These are phyloP conservation scores for Polyodon spathula DNA, from an alignment of 2,113 vertebrate genomes.

Conservation along the genomic window DNA sequence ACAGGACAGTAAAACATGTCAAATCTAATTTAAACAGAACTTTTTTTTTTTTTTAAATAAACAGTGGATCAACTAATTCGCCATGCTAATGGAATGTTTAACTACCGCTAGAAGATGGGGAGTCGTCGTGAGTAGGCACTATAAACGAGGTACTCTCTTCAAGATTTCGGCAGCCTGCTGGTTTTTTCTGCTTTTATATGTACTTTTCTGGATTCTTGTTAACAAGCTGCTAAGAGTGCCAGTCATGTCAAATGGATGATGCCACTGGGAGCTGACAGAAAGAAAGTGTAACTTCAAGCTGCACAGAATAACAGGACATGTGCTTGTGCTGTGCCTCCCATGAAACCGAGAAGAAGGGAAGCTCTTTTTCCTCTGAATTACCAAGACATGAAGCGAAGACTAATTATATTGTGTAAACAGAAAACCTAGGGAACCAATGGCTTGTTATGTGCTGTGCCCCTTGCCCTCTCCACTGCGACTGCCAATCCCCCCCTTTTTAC, in stretches of 20 bases:
- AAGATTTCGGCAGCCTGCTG: too few species aligned
- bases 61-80: constrained; percentile 6
- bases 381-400: too few species aligned
- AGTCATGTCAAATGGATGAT: constrained; percentile 15
- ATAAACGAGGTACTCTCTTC: background rate
- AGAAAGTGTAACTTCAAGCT: background rate
- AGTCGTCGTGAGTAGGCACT: background rate
- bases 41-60: constrained; percentile 2
- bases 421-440: too few species aligned
- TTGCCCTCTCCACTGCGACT: background rate
- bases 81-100: constrained; percentile 6
- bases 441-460: background rate
- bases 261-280: constrained; percentile 1
- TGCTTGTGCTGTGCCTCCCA: background rate
- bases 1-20: too few species aligned
- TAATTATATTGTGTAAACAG: too few species aligned
- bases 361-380: background rate
- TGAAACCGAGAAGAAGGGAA: constrained; percentile 5
- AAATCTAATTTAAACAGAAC: constrained; percentile 8
- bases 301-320: background rate
- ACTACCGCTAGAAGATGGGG: constrained; percentile 3
- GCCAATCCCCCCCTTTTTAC: background rate
- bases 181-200: constrained; percentile 1
- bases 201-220: constrained; percentile 11
- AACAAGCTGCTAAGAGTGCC: constrained; percentile 9